Conservation (phyloP, 2,797 vertebrate species). For the Luscinia luscinia region DNA sequence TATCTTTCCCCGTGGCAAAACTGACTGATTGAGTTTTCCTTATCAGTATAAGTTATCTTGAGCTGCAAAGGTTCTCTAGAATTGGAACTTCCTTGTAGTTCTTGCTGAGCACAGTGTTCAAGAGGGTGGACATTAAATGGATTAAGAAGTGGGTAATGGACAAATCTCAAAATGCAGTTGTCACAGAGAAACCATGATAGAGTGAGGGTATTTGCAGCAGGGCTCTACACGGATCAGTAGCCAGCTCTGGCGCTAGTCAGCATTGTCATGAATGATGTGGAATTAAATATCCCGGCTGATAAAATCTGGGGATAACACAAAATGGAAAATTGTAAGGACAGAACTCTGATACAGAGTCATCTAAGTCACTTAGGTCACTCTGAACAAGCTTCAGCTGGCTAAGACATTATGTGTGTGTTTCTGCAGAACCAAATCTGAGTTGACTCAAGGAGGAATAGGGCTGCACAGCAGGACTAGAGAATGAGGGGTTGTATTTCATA, state of each 20-base stretch:
- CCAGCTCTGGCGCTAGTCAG: slow-evolving; percentile 28
- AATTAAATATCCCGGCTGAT: slow-evolving; percentile 49
- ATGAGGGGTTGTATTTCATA: background rate
- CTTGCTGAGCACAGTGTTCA: slow-evolving; percentile 33
- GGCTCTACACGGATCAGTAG: background rate
- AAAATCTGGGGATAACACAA: slow-evolving; percentile 55
- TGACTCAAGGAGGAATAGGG: background rate
- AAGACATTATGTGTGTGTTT: background rate
- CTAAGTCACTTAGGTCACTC: slow-evolving; percentile 19
- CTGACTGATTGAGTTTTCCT: slow-evolving; percentile 47
- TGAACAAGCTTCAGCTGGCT: background rate
- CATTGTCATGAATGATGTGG: slow-evolving; percentile 46
- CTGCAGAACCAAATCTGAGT: slow-evolving; percentile 12
- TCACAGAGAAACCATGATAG: slow-evolving; percentile 44
- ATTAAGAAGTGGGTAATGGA: slow-evolving; percentile 45
- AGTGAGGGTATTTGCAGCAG: slow-evolving; percentile 14
- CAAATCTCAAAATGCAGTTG: slow-evolving; percentile 56
- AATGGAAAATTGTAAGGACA: slow-evolving; percentile 53
- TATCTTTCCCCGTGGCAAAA: slow-evolving; percentile 16
- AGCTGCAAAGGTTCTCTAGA: slow-evolving; percentile 36
- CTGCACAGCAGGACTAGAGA: background rate
- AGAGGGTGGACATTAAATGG: slow-evolving; percentile 31
- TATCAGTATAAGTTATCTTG: slow-evolving; percentile 29
- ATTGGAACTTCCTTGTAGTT: slow-evolving; percentile 47
- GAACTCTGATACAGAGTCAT: slow-evolving; percentile 26